Evolutionary conservation across 23 tunicate genomes (phyloP).

Genomic region (Halocynthia aurantium): DNA sequence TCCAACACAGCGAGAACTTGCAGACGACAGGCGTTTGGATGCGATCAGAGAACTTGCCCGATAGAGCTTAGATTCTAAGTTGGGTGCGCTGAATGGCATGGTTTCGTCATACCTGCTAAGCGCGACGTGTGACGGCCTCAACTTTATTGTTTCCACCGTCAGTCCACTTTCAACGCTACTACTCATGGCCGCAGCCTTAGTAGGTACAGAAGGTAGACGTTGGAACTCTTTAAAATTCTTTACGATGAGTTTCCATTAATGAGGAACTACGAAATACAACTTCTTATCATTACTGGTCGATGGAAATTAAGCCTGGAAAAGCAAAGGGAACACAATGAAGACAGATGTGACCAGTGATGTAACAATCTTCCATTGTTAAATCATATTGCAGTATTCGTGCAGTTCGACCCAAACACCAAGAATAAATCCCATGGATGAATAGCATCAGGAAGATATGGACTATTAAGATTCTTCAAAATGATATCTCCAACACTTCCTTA

Average conservation of each 20-base stretch:
- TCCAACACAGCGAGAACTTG: too few relatives aligned
- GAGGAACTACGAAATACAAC: too few relatives aligned
- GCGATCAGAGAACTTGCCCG: too few relatives aligned
- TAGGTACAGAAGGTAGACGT: background rate
- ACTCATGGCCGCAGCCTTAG: background rate
- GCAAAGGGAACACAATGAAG: background rate
- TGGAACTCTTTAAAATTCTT: background rate
- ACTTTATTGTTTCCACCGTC: background rate
- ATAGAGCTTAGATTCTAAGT: too few relatives aligned
- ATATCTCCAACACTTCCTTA: background rate
- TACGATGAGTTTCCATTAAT: too few relatives aligned
- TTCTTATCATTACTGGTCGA: too few relatives aligned
- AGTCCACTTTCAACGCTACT: background rate
- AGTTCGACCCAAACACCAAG: background rate
- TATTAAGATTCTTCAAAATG: background rate
- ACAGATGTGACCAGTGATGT: background rate
- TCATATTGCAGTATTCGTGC: background rate
- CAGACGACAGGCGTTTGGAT: too few relatives aligned
- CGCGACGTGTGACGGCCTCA: background rate
- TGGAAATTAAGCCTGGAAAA: too few relatives aligned
- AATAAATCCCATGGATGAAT: background rate
- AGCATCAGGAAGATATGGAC: background rate
- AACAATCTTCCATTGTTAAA: background rate
- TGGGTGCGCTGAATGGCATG: background rate
- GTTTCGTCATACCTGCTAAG: background rate